Percentiles rank a stretch among this genome's conserved stretches.
phyloP scores from a whole-genome alignment of 2,888 invertebrate genomes.

The Eremobia ochroleuca region DNA sequence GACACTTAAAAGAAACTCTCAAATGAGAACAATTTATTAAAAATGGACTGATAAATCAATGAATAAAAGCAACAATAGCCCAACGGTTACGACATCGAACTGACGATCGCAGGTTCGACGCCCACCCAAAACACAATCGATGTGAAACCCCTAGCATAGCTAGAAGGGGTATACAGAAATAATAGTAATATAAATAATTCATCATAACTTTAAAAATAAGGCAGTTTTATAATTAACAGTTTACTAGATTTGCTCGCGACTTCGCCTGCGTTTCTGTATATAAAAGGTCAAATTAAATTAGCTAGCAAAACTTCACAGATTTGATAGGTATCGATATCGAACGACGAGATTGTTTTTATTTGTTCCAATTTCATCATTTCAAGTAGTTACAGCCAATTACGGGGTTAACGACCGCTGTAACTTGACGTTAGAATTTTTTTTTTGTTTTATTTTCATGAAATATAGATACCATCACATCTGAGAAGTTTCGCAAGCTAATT shows the following conservation, averaged over 20 bases:
- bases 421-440: no score
- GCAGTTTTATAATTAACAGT: conserved; percentile 34
- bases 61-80: conserved; percentile 5
- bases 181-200: conserved; percentile 38
- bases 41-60: background rate
- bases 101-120: background rate
- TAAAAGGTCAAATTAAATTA: background rate
- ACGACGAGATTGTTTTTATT: no score
- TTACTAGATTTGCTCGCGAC: conserved; percentile 11
- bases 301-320: no score
- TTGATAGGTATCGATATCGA: no score
- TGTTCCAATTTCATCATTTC: no score
- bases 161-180: background rate
- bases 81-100: background rate
- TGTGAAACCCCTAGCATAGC: background rate
- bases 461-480: no score
- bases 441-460: no score
- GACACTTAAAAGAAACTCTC: no score
- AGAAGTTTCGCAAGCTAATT: no score
- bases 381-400: no score
- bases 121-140: background rate
- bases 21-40: background rate
- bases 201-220: conserved; percentile 42
- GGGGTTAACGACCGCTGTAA: no score
- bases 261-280: background rate